phyloP scores from a whole-genome alignment of 2,888 invertebrate species.

The Celastrina argiolus region DNA sequence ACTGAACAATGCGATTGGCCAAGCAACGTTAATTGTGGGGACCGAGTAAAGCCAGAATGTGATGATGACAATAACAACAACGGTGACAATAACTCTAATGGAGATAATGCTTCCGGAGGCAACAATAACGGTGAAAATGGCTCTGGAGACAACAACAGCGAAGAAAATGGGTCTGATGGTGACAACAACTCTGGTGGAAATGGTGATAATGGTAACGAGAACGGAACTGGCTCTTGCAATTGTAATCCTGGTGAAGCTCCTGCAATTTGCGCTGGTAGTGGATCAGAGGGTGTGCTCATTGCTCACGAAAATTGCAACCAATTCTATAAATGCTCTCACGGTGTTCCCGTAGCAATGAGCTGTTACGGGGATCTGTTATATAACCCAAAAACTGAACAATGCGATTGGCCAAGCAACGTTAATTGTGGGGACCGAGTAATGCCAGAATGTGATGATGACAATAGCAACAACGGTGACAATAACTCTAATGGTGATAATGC shows the following conservation, averaged over 20 bases:
- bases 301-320: conserved; percentile 34
- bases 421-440: conserved; percentile 33
- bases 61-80: conserved; percentile 1
- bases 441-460: conserved; percentile 25
- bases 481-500: not conserved
- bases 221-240: conserved; percentile 35
- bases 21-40: conserved; percentile 34
- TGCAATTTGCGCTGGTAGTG: conserved; percentile 24
- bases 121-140: not conserved
- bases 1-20: conserved; percentile 43
- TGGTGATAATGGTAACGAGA: conserved; percentile 23
- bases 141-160: no score
- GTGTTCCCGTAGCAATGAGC: conserved; percentile 33
- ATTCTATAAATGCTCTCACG: conserved; percentile 42
- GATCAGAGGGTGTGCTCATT: conserved; percentile 26
- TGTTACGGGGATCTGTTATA: conserved; percentile 38
- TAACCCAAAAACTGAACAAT: conserved; percentile 37
- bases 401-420: conserved; percentile 42
- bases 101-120: conserved; percentile 3
- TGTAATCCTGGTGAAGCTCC: conserved; percentile 39
- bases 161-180: conserved; percentile 4
- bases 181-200: not conserved
- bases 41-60: conserved; percentile 29
- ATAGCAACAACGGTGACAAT: conserved; percentile 12
- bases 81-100: conserved; percentile 13